Evolutionary conservation across 1,140 invertebrate genomes (phyloP), one percentile per base, ranked within the genome.

Genomic region (Ectropis grisescens): DNA sequence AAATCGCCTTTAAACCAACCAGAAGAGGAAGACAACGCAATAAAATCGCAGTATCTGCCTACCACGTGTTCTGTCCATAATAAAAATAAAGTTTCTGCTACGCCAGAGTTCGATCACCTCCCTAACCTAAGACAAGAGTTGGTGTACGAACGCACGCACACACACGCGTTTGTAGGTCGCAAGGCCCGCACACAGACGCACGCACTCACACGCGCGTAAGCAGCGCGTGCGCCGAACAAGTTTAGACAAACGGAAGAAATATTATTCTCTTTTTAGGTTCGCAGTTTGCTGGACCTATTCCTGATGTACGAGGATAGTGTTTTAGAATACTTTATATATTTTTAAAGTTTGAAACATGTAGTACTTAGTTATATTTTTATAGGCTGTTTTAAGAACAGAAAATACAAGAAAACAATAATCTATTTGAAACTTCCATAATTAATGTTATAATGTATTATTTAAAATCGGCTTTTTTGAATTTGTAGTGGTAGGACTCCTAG

Each of bases 201-300:
- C 43, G 58, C 50, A 55, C 15, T 23, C 30, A 27, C 8, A 22
- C 64, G 45, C 60, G 41, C 46, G 65, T 68, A 65, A 29, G 31
- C 51, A 50, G 67, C 70, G 74, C 70, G 70, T 67, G 74, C 69
- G 58, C 60, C 51, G 66, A 66, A 71, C 74, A 52, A 71, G 70
- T 75, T 79, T 75, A 74, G 74, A 74, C 74, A 79, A 78, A 75
- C 74, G 70, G 71, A 79, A 79, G 74, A 76, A 79, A 68, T 78
- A 69, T 70, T 72, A 66, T 75, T 70, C 74, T 75, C 74, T 79
- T 79, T 79, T 79, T 75, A 75, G 56, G 58, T 60, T 46, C 47
- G 34, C 50, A 50, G 58, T 69, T 74, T 54, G 53, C 55, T 40
- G 26, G 37, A 51, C 47, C 54, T 67, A 59, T 60, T 60, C 45